These are phyloP conservation scores for Pseudopleuronectes americanus DNA, from an alignment of 2,797 vertebrate species.

Conservation along the genomic window DNA sequence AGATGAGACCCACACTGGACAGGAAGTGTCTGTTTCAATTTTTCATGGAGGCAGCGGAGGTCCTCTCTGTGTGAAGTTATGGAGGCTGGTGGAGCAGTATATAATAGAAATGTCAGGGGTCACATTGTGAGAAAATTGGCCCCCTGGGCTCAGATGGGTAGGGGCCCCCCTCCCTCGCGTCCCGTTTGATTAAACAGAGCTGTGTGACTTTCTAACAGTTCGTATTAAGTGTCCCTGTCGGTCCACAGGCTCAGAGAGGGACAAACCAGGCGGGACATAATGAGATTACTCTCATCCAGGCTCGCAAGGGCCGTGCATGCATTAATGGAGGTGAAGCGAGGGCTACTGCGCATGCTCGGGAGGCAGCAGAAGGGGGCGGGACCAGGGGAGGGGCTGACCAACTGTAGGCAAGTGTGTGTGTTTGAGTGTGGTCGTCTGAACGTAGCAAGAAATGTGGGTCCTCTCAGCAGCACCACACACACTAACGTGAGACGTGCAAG, in stretches of 20 bases:
- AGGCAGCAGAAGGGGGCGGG: conserved; percentile 45
- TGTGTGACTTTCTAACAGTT: not conserved
- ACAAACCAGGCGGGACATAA: not conserved
- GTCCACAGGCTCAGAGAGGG: too few relatives aligned
- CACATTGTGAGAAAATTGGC: not conserved
- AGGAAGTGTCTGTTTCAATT: not conserved
- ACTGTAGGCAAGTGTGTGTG: conserved; percentile 61
- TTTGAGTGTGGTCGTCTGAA: conserved; percentile 52
- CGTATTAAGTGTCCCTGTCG: not conserved
- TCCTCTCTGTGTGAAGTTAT: not conserved
- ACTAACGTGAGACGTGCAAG: conserved; percentile 54
- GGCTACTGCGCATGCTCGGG: conserved; percentile 53
- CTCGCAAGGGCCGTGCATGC: not conserved
- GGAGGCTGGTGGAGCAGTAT: not conserved
- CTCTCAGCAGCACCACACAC: conserved; percentile 59
- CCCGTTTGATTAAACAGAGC: not conserved
- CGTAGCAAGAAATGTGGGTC: conserved; percentile 68
- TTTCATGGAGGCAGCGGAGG: not conserved
- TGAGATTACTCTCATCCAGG: not conserved
- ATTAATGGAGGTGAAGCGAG: not conserved
- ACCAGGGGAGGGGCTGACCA: conserved; percentile 57
- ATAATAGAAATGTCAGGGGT: not conserved
- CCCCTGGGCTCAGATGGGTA: not conserved
- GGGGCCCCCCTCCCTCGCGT: not conserved
- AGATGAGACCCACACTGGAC: not conserved